These are phyloP conservation scores for Dolichallabes microphthalmus DNA, from an alignment of 2,113 vertebrate species.

Conservation along the genomic window DNA sequence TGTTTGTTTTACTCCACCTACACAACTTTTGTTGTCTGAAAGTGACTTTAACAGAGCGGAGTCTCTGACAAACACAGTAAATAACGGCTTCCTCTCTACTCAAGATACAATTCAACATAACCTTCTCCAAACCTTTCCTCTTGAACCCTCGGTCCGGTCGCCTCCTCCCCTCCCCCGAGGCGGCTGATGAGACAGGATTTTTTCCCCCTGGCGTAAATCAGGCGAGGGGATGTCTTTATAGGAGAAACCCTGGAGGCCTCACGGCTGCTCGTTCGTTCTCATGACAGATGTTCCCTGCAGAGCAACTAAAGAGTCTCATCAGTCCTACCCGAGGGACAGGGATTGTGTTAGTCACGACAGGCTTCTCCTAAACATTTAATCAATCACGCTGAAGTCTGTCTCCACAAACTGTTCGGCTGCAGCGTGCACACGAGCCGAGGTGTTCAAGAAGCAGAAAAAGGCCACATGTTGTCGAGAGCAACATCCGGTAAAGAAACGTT, in stretches of 20 bases:
- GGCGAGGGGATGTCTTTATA: conserved; percentile 38
- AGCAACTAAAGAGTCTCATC: conserved; percentile 49
- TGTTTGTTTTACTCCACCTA: neutral
- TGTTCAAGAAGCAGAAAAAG: neutral
- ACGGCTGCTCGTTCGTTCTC: conserved; percentile 28
- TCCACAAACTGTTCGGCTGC: neutral
- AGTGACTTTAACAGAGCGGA: neutral
- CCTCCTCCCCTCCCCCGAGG: neutral
- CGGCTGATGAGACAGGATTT: conserved; percentile 29
- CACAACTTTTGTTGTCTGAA: neutral
- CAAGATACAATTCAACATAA: neutral
- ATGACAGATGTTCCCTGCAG: conserved; percentile 52
- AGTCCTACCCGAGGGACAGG: conserved; percentile 45
- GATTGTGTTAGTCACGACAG: conserved; percentile 49
- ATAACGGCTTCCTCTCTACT: neutral
- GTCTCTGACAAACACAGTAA: neutral
- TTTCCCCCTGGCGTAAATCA: conserved; percentile 43
- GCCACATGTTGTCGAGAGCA: neutral
- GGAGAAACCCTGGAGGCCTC: conserved; percentile 35
- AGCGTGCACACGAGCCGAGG: neutral
- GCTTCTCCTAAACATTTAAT: conserved; percentile 44
- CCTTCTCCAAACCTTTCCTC: neutral
- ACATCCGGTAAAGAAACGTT: neutral
- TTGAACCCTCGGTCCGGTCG: neutral
- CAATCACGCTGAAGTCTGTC: conserved; percentile 11